Percentiles rank a stretch among this genome's conserved stretches.
phyloP scores from a whole-genome alignment of 2,888 invertebrate genomes.

The Marasmarcha lunaedactyla region DNA sequence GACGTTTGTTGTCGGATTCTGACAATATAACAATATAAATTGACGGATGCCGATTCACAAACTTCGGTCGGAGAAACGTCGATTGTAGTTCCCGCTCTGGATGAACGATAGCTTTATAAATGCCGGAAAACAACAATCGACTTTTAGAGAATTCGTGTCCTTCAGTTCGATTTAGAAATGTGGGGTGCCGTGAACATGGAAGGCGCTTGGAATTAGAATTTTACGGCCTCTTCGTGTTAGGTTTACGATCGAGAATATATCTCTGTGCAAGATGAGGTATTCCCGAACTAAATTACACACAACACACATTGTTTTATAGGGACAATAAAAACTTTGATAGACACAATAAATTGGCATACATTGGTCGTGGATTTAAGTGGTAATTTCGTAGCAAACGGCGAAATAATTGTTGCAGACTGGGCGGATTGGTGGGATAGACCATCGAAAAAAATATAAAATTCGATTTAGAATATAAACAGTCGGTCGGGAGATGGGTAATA shows the following conservation, averaged over 20 bases:
- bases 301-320: conserved; percentile 57
- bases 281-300: conserved; percentile 58
- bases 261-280: conserved; percentile 62
- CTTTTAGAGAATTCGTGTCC: not conserved
- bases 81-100: not conserved
- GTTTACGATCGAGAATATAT: conserved; percentile 62
- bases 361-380: no score
- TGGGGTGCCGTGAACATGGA: conserved; percentile 24
- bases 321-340: conserved; percentile 30
- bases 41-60: no score
- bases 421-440: no score
- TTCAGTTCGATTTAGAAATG: conserved; percentile 8
- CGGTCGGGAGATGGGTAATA: no score
- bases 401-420: no score
- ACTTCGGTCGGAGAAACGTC: not conserved
- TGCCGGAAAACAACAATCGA: not conserved
- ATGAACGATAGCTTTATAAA: no score
- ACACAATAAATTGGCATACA: not conserved
- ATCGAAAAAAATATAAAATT: no score
- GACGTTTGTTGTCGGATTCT: not conserved
- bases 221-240: conserved; percentile 66
- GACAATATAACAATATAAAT: not conserved
- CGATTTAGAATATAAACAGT: no score
- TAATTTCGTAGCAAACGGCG: no score
- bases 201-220: conserved; percentile 59